These are phyloP conservation scores for Clarias gariepinus DNA, from an alignment of 2,113 vertebrate species.

Conservation along the genomic window DNA sequence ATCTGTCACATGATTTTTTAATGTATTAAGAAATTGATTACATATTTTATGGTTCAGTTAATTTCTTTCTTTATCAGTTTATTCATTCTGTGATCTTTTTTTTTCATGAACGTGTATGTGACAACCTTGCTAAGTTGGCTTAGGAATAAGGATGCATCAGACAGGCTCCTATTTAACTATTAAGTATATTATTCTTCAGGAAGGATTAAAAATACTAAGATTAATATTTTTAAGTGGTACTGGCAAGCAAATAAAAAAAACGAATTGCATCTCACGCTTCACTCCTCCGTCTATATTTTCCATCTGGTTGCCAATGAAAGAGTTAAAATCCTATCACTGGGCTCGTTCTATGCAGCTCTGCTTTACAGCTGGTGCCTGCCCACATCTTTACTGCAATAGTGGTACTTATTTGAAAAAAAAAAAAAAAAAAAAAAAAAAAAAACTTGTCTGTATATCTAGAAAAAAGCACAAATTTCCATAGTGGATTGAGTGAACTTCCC, in stretches of 20 bases:
- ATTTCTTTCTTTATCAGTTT: neutral
- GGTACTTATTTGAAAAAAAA: neutral
- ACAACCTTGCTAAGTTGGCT: neutral
- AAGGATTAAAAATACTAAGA: too few species aligned
- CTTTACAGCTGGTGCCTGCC: neutral
- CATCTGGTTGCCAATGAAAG: neutral
- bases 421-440: constrained; percentile 2
- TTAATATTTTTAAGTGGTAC: neutral
- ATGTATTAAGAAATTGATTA: neutral
- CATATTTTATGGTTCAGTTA: neutral
- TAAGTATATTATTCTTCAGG: too few species aligned
- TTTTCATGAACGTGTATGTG: neutral
- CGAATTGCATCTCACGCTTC: neutral
- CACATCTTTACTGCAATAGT: neutral
- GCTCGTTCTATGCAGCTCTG: neutral
- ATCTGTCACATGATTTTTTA: neutral
- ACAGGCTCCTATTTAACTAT: neutral
- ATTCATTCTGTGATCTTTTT: neutral
- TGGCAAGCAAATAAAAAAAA: neutral
- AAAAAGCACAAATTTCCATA: neutral
- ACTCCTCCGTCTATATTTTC: neutral
- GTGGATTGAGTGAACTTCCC: constrained; percentile 16
- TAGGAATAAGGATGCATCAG: neutral
- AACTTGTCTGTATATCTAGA: neutral
- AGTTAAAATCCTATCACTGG: neutral